Evolutionary conservation across 2,888 invertebrate species (phyloP), one percentile per base, ranked within the genome.

Genomic region (Monoplex corrugatus): DNA sequence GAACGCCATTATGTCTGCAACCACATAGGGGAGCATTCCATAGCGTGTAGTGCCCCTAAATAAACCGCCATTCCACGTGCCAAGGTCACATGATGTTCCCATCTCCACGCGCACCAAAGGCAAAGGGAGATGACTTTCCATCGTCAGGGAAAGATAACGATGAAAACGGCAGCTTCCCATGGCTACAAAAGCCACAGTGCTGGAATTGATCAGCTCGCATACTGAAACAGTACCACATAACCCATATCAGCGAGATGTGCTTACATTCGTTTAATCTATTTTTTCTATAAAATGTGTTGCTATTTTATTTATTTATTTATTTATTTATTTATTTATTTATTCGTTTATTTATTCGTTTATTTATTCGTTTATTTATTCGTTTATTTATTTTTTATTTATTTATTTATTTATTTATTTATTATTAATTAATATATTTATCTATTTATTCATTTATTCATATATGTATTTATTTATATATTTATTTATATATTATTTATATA

Each of bases 141-240:
- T 35, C 84, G 35, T 13, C 57, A 84, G 23, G 84, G 43, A 35
- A 57, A 84, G 50, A 50, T 45, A 40, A 43, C 57, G 78, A 10
- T 87, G 87, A 43, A 87, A 87, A 23, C 10, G 44, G 43, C 87
- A 87, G 35, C 50, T 50, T 28, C 80, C 87, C 2, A 87, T 28
- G 1, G 87, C 78, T 3, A 80, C 35, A 3, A 87, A 45, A 2
- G 78, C 87, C 2, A 87, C 45, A 3, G 50, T 35, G 40, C 38
- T 78, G n/a, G 78, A 19, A 82, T 87, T 40, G 32, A 87, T 3
- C 32, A 78, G 43, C 28, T 87, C 44, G 32, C 80, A 87, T 28
- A 38, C 87, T 87, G 84, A 84, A 84, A 84, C 5, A 28, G 19
- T 32, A 35, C 5, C 8, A 2, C 2, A 10, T 5, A 19, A 16